phyloP scores from a whole-genome alignment of 1,140 invertebrate genomes.

The Drosophila leontia region DNA sequence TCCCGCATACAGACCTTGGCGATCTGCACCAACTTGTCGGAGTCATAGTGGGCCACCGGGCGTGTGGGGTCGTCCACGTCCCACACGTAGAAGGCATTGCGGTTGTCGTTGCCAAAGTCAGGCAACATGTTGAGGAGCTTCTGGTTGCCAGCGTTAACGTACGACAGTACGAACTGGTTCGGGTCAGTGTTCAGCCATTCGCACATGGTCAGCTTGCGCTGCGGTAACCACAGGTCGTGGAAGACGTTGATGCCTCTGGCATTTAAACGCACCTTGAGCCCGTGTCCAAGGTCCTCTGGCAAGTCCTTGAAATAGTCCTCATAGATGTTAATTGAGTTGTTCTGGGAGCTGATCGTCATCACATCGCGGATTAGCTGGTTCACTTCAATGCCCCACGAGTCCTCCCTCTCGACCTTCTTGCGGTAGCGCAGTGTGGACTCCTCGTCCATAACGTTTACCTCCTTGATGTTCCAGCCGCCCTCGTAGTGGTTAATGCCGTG shows the following conservation, averaged over 20 bases:
- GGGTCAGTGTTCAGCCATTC: constrained; percentile 92
- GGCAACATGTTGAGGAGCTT: constrained; percentile 73
- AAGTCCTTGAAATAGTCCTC: constrained; percentile 92
- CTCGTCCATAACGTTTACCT: constrained; percentile 93
- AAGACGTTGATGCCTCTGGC: constrained; percentile 59
- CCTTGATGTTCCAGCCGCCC: constrained; percentile 97
- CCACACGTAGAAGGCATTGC: constrained; percentile 90
- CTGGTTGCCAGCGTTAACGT: constrained; percentile 84
- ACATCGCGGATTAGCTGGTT: constrained; percentile 50
- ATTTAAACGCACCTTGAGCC: constrained; percentile 58
- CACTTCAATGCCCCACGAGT: constrained; percentile 87
- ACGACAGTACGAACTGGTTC: constrained; percentile 91
- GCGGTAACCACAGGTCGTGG: constrained; percentile 85
- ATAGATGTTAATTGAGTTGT: constrained; percentile 96
- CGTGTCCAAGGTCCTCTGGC: constrained; percentile 45
- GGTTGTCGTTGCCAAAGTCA: constrained; percentile 72
- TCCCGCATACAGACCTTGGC: constrained; percentile 94
- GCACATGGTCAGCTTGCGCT: constrained; percentile 89
- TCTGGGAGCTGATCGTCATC: constrained; percentile 90
- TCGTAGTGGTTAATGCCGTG: constrained; percentile 94
- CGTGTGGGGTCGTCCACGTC: constrained; percentile 94
- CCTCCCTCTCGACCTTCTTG: constrained; percentile 97
- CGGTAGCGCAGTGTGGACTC: constrained; percentile 93
- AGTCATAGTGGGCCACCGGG: constrained; percentile 89
- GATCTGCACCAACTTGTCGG: constrained; percentile 89